Evolutionary conservation across 2,797 vertebrate species (phyloP).

Genomic region (Aythya fuligula): DNA sequence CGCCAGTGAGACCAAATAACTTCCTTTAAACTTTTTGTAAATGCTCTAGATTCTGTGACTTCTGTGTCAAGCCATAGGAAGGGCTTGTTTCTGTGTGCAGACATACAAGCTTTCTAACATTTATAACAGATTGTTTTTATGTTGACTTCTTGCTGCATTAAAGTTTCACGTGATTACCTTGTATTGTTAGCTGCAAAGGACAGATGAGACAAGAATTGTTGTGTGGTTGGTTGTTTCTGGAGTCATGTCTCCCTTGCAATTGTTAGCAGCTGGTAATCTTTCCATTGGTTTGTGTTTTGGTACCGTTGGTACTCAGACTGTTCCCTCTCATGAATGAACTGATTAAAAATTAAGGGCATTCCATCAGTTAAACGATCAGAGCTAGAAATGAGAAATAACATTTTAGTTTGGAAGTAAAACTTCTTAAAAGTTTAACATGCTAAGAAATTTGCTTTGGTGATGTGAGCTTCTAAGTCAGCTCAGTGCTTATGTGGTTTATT

Average conservation of each 20-base stretch:
- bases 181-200: background rate
- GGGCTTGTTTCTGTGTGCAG: fast-evolving
- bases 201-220: background rate
- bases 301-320: background rate
- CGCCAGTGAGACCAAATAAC: background rate
- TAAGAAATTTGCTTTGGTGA: background rate
- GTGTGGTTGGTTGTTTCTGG: background rate
- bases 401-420: background rate
- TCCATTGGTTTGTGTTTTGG: background rate
- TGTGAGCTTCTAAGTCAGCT: background rate
- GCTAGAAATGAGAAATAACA: background rate
- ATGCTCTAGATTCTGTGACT: background rate
- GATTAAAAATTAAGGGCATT: background rate
- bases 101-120: fast-evolving
- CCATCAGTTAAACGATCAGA: background rate
- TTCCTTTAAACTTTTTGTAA: background rate
- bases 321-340: background rate
- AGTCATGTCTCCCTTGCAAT: background rate
- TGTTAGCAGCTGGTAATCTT: background rate
- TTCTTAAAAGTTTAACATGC: background rate
- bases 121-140: background rate
- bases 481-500: background rate
- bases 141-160: background rate
- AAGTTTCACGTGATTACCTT: background rate
- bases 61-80: background rate